Conservation (phyloP, 2,797 vertebrate genomes). For the Pantherophis alleghaniensis region DNA sequence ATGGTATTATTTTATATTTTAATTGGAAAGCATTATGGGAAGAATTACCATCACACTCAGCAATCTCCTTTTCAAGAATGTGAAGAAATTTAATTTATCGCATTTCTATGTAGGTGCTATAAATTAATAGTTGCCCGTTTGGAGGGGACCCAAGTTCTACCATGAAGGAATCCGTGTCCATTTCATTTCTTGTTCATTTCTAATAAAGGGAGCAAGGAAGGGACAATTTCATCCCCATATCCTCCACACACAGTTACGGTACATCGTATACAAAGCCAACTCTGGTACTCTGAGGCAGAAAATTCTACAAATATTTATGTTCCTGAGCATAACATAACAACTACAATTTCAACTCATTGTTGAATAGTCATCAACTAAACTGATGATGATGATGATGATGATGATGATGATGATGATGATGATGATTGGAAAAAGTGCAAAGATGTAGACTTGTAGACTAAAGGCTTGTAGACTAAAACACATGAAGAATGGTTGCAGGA, state of each 20-base stretch:
- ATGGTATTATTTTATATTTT: slow-evolving; percentile 50
- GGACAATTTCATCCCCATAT: not conserved
- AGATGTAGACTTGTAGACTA: not conserved
- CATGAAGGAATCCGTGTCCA: not conserved
- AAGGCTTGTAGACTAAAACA: not conserved
- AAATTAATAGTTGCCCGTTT: not conserved
- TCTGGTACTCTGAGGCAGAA: not conserved
- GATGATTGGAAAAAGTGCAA: too few species aligned
- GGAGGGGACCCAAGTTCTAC: not conserved
- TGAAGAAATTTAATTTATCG: not conserved
- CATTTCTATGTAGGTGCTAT: not conserved
- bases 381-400: too few species aligned
- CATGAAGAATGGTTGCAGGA: not conserved
- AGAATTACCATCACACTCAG: not conserved
- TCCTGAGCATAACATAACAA: not conserved
- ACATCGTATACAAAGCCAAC: not conserved
- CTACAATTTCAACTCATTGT: not conserved
- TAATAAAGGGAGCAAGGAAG: not conserved
- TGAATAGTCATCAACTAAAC: not conserved
- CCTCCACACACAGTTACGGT: not conserved
- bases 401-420: too few species aligned
- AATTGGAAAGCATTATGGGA: slow-evolving; percentile 36
- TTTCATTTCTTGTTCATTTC: not conserved
- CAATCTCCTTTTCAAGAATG: not conserved
- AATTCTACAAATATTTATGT: not conserved